These are phyloP conservation scores for Gallinago stenura DNA, from an alignment of 2,797 vertebrate genomes.

Conservation along the genomic window DNA sequence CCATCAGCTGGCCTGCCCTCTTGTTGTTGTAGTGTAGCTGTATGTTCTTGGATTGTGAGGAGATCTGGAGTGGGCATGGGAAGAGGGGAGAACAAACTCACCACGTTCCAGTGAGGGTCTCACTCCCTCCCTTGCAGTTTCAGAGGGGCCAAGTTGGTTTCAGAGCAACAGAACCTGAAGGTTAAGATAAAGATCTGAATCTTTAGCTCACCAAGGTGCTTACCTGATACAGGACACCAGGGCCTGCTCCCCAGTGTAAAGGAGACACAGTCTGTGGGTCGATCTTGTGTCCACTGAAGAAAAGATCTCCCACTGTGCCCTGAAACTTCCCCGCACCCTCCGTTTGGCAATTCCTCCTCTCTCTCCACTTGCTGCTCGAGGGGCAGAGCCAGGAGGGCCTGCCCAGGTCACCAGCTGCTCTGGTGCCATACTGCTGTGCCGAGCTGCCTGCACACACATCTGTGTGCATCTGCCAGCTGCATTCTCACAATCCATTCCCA, in stretches of 20 bases:
- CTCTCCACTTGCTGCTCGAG: neutral
- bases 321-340: neutral
- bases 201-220: neutral
- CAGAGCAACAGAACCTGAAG: neutral
- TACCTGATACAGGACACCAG: neutral
- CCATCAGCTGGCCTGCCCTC: neutral
- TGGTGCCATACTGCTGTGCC: accelerated
- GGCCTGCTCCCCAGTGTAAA: neutral
- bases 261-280: neutral
- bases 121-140: neutral
- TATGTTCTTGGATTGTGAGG: neutral
- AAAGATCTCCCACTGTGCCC: neutral
- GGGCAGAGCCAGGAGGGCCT: neutral
- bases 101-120: neutral
- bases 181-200: neutral
- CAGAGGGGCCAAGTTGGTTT: neutral
- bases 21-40: neutral
- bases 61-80: neutral
- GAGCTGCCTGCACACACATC: neutral
- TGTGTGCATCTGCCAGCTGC: neutral
- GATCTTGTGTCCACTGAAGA: neutral
- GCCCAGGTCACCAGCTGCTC: accelerated
- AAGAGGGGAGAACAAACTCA: neutral
- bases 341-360: neutral
- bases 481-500: neutral